A percentile compares a stretch with the other conserved stretches of the same genome.
Conservation (phyloP, 2,797 vertebrate genomes). For the Tragopan temminckii region DNA sequence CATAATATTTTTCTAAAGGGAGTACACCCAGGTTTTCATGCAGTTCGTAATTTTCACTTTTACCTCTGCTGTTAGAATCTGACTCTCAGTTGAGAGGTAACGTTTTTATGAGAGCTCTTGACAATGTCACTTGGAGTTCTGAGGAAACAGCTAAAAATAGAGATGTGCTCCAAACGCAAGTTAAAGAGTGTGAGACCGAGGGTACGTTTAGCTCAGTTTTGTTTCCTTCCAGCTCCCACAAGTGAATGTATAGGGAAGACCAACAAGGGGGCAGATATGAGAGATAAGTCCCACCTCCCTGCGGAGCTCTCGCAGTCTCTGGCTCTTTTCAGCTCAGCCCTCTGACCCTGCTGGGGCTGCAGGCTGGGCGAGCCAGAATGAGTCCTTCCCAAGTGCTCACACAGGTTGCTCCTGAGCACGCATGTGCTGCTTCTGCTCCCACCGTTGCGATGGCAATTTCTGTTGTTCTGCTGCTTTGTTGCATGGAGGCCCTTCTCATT, state of each 20-base stretch:
- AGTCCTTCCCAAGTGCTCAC: not conserved
- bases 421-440: rapidly evolving
- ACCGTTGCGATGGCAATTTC: not conserved
- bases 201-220: not conserved
- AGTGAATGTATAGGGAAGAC: not conserved
- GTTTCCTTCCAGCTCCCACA: not conserved
- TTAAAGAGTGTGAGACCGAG: not conserved
- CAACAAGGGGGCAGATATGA: rapidly evolving
- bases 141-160: constrained; percentile 50
- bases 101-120: not conserved
- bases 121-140: not conserved
- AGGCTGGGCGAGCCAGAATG: not conserved
- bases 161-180: not conserved
- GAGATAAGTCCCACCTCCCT: not conserved
- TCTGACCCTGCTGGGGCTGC: not conserved
- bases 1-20: constrained; percentile 48
- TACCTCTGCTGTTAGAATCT: not conserved
- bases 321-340: not conserved
- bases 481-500: rapidly evolving
- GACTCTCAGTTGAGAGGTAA: not conserved
- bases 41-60: not conserved
- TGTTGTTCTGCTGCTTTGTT: not conserved
- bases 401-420: not conserved
- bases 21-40: not conserved
- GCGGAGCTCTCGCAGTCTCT: not conserved